A percentile compares a stretch with the other conserved stretches of the same genome.
Conservation (phyloP, 2,797 vertebrate species). For the Phrynocephalus forsythii region DNA sequence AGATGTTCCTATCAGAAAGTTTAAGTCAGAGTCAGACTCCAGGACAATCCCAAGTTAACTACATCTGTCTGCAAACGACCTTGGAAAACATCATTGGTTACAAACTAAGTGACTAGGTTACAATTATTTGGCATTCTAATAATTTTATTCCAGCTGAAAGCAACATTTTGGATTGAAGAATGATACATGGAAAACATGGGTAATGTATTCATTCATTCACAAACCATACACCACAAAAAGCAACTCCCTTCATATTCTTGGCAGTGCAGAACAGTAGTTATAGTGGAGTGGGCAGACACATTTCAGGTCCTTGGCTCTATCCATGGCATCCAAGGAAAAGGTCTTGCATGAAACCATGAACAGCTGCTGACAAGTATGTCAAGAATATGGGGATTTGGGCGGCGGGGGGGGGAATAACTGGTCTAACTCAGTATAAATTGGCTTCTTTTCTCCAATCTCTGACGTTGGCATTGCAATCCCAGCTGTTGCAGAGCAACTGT, state of each 20-base stretch:
- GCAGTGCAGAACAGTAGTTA: background rate
- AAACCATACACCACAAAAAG: background rate
- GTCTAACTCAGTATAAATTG: too few species aligned
- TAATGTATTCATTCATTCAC: slow-evolving; percentile 3
- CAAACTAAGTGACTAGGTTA: slow-evolving; percentile 72
- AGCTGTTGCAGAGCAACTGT: background rate
- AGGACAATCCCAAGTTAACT: slow-evolving; percentile 37
- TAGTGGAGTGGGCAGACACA: too few species aligned
- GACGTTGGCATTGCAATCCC: background rate
- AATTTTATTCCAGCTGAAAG: slow-evolving; percentile 68
- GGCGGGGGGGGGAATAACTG: too few species aligned
- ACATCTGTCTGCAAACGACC: slow-evolving; percentile 65
- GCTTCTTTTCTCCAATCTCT: background rate
- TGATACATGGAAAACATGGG: slow-evolving; percentile 51
- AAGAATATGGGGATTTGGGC: too few species aligned
- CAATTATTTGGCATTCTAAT: slow-evolving; percentile 68
- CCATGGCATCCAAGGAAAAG: too few species aligned
- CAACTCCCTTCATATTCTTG: slow-evolving; percentile 5
- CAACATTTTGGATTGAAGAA: slow-evolving; percentile 57
- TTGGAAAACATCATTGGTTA: slow-evolving; percentile 71
- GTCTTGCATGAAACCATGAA: too few species aligned
- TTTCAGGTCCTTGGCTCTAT: too few species aligned
- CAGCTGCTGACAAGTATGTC: too few species aligned
- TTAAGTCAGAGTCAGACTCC: slow-evolving; percentile 24
- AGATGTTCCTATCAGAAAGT: slow-evolving; percentile 51